Evolutionary conservation across 2,113 vertebrate species (phyloP), one percentile per base, ranked within the genome.

Genomic region (Catharus fuscescens): DNA sequence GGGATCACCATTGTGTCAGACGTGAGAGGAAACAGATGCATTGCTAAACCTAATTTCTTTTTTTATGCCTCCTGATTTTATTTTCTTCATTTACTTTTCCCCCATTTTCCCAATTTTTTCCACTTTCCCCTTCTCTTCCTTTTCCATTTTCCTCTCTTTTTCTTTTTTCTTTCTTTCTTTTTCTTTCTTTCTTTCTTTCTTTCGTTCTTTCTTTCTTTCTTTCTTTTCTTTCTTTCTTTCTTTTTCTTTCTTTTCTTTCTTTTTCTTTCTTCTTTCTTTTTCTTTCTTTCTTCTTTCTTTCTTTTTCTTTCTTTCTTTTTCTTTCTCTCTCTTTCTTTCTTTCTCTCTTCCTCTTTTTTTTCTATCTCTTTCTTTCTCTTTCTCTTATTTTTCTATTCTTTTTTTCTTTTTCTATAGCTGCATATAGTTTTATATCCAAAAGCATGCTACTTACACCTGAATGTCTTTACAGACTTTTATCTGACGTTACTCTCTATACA

Each of bases 21-120:
- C 2, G 18, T 15, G 10, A 62, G 8, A 70, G 9, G 11, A 15
- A 87, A 36, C 1, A 67, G 17, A 28, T 29, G 1, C 44, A 44
- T 57, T 14, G 8, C 21, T 69, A 69, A 5, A 8, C 2, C 3
- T 62, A 0, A 26, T 38, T 47, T 50, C 0, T 53, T n/a, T 56
- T 40, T 40, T 31, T 26, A 26, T 34, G 24, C 12, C 11, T 59
- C 29, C 4, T 12, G 4, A 5, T 62, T 53, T 62, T 65, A 2
- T 31, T 48, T 13, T 29, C 3, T 52, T 23, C 3, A 32, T 50
- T 28, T 38, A 44, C 3, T 18, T 87, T 29, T 38, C 5, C 5
- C 21, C 14, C 1, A 3, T 23, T 74, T 18, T 7, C 4, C 1
- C 2, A 9, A 10, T 54, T 18, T 23, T 25, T 18, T 12, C 7